Base-by-base conservation (phyloP, 1,140 invertebrate genomes). In the Prorops nasuta region DNA sequence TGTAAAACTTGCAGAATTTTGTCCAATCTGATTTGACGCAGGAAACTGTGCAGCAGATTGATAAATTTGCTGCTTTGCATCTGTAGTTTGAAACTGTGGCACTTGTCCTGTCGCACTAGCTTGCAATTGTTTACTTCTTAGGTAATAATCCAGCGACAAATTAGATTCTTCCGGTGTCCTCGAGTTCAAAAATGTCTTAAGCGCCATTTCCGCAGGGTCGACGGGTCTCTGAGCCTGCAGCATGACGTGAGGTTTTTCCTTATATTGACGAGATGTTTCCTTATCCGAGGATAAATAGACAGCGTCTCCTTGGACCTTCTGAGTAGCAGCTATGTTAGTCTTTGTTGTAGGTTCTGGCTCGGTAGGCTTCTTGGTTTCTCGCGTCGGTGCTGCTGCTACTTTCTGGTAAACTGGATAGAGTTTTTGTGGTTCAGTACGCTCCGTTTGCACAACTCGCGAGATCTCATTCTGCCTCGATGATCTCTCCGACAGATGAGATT, bases 121-220 rank as follows among this genome's bases (percentile, higher is more conserved):
- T n/a, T n/a, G n/a, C n/a, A n/a, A n/a, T n/a, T n/a, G n/a, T n/a
- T n/a, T n/a, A n/a, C n/a, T n/a, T n/a, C n/a, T 58, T 1, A 74
- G 14, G 40, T 63, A 76, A 19, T 64, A 53, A n/a, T 74, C 69
- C 42, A 76, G 44, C 10, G 71, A 64, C 7, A 58, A 3, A 9
- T 70, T 56, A 7, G 73, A 74, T 37, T 74, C 71, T 21, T 68
- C 64, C 0, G 71, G 73, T 3, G 72, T 74, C 38, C 57, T 64
- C 0, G 73, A 76, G 6, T 74, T 71, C 0, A 76, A 14, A 7
- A 62, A 62, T 1, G 22, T 45, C 21, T 42, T 51, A 18, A 62
- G 15, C 3, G 59, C 59, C 9, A 43, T 2, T 7, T 51, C 32
- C 1, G 44, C 49, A 0, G 43, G 40, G 2, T 20, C 15, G 34